These are phyloP conservation scores for Chrysolina americana DNA, from an alignment of 2,888 invertebrate species.

Conservation along the genomic window DNA sequence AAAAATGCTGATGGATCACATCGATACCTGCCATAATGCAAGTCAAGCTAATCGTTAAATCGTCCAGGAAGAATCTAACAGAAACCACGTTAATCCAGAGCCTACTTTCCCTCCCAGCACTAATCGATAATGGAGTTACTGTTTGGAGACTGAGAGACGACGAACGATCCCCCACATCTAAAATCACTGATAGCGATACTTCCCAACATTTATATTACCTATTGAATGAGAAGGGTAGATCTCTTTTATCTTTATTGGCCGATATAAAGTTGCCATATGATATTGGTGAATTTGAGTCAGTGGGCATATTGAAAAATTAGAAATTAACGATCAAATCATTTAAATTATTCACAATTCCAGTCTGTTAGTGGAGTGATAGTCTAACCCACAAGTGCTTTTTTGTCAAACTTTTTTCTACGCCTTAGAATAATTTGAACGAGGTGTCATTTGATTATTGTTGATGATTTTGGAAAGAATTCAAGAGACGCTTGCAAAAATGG, in stretches of 20 bases:
- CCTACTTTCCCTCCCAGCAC: constrained; percentile 21
- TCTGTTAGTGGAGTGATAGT: too few species aligned
- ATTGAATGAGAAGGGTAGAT: constrained; percentile 1
- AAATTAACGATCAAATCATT: background rate
- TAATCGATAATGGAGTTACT: constrained; percentile 20
- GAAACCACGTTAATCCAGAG: constrained; percentile 11
- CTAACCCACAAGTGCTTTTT: too few species aligned
- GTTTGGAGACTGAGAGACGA: constrained; percentile 21
- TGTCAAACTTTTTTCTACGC: too few species aligned
- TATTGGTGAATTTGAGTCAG: background rate
- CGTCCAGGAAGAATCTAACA: constrained; percentile 12
- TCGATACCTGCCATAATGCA: background rate
- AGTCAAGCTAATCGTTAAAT: background rate
- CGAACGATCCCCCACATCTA: constrained; percentile 12
- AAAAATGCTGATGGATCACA: background rate
- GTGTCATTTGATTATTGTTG: too few species aligned
- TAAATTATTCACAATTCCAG: background rate
- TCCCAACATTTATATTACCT: constrained; percentile 18
- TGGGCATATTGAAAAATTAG: background rate
- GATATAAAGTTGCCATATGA: constrained; percentile 6
- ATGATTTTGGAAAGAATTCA: too few species aligned
- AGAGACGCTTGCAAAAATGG: too few species aligned
- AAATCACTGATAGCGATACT: constrained; percentile 24
- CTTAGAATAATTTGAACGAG: too few species aligned
- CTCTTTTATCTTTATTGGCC: constrained; percentile 18